Percentiles rank a stretch among this genome's conserved stretches.
phyloP scores from a whole-genome alignment of 1,140 invertebrate species.

The Planococcus citri region DNA sequence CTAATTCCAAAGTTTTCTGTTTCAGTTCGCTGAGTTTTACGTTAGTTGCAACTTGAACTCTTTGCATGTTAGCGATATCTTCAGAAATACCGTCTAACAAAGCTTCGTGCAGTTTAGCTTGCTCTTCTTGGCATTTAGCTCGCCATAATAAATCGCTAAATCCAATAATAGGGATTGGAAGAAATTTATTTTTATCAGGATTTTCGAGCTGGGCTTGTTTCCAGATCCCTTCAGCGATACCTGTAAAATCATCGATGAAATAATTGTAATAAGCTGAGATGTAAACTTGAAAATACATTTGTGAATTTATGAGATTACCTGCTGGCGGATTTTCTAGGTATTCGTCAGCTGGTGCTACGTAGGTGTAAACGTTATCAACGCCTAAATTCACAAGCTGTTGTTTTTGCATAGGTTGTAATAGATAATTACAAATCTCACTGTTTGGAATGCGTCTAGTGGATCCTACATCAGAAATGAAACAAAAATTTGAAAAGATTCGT shows the following conservation, averaged over 20 bases:
- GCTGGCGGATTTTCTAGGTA: slow-evolving; percentile 80
- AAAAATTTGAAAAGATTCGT: neutral
- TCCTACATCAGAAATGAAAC: slow-evolving; percentile 32
- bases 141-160: slow-evolving; percentile 73
- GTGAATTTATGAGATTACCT: slow-evolving; percentile 37
- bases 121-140: slow-evolving; percentile 66
- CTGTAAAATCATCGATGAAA: slow-evolving; percentile 33
- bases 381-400: slow-evolving; percentile 54
- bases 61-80: slow-evolving; percentile 4
- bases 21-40: neutral
- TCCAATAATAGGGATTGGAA: slow-evolving; percentile 85
- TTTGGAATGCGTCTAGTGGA: slow-evolving; percentile 57
- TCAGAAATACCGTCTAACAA: slow-evolving; percentile 61
- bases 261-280: neutral
- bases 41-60: slow-evolving; percentile 11
- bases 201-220: slow-evolving; percentile 86
- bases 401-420: slow-evolving; percentile 53
- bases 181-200: slow-evolving; percentile 73
- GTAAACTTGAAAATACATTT: neutral
- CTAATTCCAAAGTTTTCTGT: slow-evolving; percentile 9
- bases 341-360: slow-evolving; percentile 46
- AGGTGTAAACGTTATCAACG: slow-evolving; percentile 32
- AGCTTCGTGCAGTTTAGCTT: slow-evolving; percentile 61
- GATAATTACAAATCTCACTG: slow-evolving; percentile 52
- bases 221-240: slow-evolving; percentile 67